These are phyloP conservation scores for Pantherophis vulpinus DNA, from an alignment of 2,797 vertebrate species.

Conservation along the genomic window DNA sequence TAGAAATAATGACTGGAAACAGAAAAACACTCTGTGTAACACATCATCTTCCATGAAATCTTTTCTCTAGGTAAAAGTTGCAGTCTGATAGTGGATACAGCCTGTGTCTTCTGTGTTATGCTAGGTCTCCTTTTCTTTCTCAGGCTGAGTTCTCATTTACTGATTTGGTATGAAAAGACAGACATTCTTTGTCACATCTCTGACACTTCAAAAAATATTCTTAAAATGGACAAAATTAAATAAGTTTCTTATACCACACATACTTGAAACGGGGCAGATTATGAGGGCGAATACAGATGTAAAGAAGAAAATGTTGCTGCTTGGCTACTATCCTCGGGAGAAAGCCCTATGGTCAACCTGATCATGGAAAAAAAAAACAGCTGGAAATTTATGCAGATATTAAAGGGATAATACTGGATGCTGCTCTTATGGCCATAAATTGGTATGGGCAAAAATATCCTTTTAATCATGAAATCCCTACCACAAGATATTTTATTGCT, in stretches of 20 bases:
- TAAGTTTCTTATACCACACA: fast-evolving
- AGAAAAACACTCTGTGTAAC: too few relatives aligned
- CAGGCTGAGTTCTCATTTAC: background rate
- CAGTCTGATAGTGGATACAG: background rate
- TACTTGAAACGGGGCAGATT: slow-evolving; percentile 75
- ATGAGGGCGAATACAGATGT: slow-evolving; percentile 63
- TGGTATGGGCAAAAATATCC: slow-evolving; percentile 61
- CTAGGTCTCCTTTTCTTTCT: background rate
- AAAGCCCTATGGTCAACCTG: slow-evolving; percentile 84
- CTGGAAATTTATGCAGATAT: slow-evolving; percentile 82
- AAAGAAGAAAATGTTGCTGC: slow-evolving; percentile 53
- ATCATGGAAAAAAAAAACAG: slow-evolving; percentile 83
- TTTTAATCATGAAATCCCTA: background rate
- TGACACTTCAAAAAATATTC: background rate
- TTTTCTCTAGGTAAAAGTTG: background rate
- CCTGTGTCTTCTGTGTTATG: background rate
- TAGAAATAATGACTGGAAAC: background rate
- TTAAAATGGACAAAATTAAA: background rate
- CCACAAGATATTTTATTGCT: fast-evolving
- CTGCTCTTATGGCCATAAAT: slow-evolving; percentile 66
- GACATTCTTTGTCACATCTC: background rate
- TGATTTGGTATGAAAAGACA: background rate
- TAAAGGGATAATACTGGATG: slow-evolving; percentile 77
- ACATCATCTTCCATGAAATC: background rate
- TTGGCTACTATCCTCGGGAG: slow-evolving; percentile 87